Evolutionary conservation across 2,888 invertebrate species (phyloP).

Genomic region (Cryptus armator): DNA sequence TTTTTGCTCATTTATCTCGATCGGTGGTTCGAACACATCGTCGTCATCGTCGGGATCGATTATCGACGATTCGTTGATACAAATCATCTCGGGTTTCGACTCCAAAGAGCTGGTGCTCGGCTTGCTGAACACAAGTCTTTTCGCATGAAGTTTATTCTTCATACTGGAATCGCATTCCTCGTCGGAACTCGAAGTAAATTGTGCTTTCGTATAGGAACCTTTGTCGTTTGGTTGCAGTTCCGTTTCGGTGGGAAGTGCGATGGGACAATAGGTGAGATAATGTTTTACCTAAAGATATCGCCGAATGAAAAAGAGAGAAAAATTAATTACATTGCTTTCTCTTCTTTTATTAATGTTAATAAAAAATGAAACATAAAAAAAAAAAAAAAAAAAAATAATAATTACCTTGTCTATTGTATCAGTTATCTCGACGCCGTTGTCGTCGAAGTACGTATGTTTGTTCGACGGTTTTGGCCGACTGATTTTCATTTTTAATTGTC

Average conservation of each 20-base stretch:
- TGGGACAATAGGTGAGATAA: slow-evolving; percentile 77
- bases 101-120: slow-evolving; percentile 77
- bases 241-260: slow-evolving; percentile 71
- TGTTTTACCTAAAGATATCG: slow-evolving; percentile 76
- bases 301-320: neutral
- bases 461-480: slow-evolving; percentile 85
- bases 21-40: slow-evolving; percentile 70
- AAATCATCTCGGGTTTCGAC: slow-evolving; percentile 72
- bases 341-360: neutral
- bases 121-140: slow-evolving; percentile 78
- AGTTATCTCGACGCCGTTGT: slow-evolving; percentile 87
- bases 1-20: slow-evolving; percentile 48
- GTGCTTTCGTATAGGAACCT: slow-evolving; percentile 80
- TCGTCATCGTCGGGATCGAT: slow-evolving; percentile 70
- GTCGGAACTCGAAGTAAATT: slow-evolving; percentile 82
- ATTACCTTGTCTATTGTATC: slow-evolving; percentile 83
- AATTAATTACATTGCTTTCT: neutral
- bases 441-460: slow-evolving; percentile 89
- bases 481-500: slow-evolving; percentile 86
- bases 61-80: slow-evolving; percentile 67
- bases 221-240: slow-evolving; percentile 77
- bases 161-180: slow-evolving; percentile 80
- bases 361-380: neutral
- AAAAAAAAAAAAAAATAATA: neutral
- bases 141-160: slow-evolving; percentile 77